Base-by-base conservation (phyloP, 2,888 invertebrate species). In the Selenia dentaria region DNA sequence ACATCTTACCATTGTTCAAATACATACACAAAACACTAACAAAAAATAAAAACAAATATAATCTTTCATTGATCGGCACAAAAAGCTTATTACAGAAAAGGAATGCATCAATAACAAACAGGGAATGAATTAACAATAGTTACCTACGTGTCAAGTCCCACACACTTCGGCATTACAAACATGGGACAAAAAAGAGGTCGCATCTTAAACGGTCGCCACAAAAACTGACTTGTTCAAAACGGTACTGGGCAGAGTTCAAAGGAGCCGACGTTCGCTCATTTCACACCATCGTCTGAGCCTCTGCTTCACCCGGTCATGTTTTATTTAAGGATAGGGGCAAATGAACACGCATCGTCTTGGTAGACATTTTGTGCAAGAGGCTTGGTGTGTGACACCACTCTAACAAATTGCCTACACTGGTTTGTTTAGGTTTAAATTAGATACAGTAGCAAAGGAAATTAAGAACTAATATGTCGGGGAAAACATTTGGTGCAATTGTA, bases 91-190 rank as follows among this genome's bases (percentile, higher is more conserved):
- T 56, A 57, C 51, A 54, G 47, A 56, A 44, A 32, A 65, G 75
- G 75, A 76, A 79, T 77, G 67, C 71, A 71, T 78, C 75, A 81
- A 83, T 80, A 83, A 83, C 83, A 83, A 84, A 84, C 79, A 79
- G 79, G 79, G 74, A 71, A 71, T 74, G 78, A 74, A 77, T 78
- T 77, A 82, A 89, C 87, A 88, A 89, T 88, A 76, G 83, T 79
- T 75, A 83, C 81, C 77, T 81, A 83, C 88, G 88, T 88, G 89
- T 88, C 87, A 85, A 85, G 87, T 85, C 86, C 85, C 85, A 86
- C 89, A 87, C 89, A 84, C 80, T 85, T 37, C 80, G 83, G 85
- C 74, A 87, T 88, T 86, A 89, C 83, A 89, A 88, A 89, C 83
- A 89, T 67, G 58, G 57, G 47, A 85, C 81, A 88, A 88, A 87